phyloP scores from a whole-genome alignment of 2,113 vertebrate genomes.

The Neopipo cinnamomea region DNA sequence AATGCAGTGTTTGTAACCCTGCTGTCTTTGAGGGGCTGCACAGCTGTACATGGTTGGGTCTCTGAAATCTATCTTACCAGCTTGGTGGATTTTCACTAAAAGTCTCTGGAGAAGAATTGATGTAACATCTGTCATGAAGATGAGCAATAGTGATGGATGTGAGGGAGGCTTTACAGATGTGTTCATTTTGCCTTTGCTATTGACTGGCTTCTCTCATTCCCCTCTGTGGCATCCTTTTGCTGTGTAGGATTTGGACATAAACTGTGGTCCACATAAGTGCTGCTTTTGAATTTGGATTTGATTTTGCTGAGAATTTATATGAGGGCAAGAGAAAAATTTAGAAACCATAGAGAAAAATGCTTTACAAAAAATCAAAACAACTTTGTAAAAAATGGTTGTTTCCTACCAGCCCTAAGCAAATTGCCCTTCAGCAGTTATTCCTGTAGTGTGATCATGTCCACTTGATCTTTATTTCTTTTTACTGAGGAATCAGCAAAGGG shows the following conservation, averaged over 20 bases:
- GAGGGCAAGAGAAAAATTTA: neutral
- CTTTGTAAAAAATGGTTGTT: neutral
- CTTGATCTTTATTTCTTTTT: neutral
- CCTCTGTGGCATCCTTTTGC: neutral
- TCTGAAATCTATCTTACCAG: neutral
- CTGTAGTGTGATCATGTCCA: neutral
- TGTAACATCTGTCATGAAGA: neutral
- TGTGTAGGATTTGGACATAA: neutral
- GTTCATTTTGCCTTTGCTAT: neutral
- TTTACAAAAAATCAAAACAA: neutral
- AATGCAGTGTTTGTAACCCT: neutral
- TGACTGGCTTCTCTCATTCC: neutral
- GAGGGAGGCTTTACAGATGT: neutral
- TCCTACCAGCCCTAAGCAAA: neutral
- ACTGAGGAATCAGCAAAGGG: neutral
- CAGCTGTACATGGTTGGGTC: neutral
- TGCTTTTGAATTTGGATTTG: neutral
- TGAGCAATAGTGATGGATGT: accelerated
- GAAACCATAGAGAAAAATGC: neutral
- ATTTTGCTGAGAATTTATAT: neutral
- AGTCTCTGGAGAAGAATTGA: neutral
- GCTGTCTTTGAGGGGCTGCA: neutral
- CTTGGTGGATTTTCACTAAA: neutral
- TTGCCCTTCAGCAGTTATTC: neutral
- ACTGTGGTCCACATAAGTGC: neutral